Base-by-base conservation (phyloP, 2,113 vertebrate species). In the Tetraodon nigroviridis region DNA sequence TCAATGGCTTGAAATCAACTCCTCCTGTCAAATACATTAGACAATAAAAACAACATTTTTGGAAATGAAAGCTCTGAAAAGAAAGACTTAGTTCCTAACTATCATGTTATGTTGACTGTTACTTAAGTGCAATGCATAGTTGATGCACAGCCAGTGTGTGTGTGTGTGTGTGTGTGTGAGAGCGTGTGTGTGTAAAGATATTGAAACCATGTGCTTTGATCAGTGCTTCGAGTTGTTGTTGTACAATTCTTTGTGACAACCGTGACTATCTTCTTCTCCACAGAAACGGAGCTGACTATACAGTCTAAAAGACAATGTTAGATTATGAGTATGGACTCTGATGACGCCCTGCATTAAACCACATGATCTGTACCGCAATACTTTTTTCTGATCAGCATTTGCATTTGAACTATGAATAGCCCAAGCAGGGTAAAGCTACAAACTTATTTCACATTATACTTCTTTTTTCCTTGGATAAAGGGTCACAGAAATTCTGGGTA, bases 401-500 rank as follows among this genome's bases (percentile, higher is more conserved):
- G 24, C 24, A 27, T n/a, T n/a, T n/a, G n/a, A 44, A 65, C 44
- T 58, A 29, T 41, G 18, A 60, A 55, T 24, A 62, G 59, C 27
- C 17, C 61, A 16, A 22, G 11, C 41, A 37, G 24, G 20, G 14
- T 55, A 15, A 6, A 27, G n/a, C 19, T 56, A 57, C 27, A 55
- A 62, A n/a, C 58, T 18, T 54, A 12, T 37, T 37, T 37, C 11
- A 11, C 10, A 3, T 50, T 51, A 44, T 44, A 17, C 16, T 16
- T 52, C 42, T 58, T 45, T 51, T 45, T 51, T 27, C 55, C 20
- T 41, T 18, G 2, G 37, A 56, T 21, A 70, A 67, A 64, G 49
- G 46, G 10, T 6, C 4, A 24, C 12, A 8, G 20, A 54, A 22
- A 58, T 66, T 8, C 20, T 55, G 37, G 51, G 22, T 60, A 64